These are phyloP conservation scores for Pteria penguin DNA, from an alignment of 2,888 invertebrate genomes.

Conservation along the genomic window DNA sequence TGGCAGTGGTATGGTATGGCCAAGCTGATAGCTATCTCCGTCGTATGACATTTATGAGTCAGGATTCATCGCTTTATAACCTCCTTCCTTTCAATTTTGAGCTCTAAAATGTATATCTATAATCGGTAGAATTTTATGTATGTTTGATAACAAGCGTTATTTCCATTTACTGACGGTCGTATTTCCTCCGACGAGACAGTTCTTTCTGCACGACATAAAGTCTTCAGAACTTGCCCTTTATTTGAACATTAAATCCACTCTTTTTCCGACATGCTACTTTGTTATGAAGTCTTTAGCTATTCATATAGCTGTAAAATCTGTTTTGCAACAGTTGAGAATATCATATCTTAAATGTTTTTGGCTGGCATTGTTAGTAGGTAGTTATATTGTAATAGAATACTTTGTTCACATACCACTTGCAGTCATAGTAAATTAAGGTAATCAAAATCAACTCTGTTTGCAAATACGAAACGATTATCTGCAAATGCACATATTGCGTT, in stretches of 20 bases:
- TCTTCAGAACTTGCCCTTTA: background rate
- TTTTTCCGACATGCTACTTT: background rate
- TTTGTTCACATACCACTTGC: no score
- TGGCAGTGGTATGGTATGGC: constrained; percentile 22
- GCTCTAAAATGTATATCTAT: constrained; percentile 36
- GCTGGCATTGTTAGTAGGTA: no score
- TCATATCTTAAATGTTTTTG: no score
- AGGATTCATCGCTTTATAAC: constrained; percentile 30
- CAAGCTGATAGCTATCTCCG: constrained; percentile 14
- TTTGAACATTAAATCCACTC: background rate
- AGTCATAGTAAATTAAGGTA: no score
- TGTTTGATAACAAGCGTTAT: constrained; percentile 25
- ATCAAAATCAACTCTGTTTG: no score
- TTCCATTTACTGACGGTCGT: background rate
- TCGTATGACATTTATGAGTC: constrained; percentile 26
- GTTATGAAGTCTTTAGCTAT: no score
- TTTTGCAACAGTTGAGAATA: background rate
- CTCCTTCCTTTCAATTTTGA: constrained; percentile 33
- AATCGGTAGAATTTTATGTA: constrained; percentile 35
- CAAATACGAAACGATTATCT: no score
- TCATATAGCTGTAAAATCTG: background rate
- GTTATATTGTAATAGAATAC: no score
- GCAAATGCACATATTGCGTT: no score
- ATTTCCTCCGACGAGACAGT: background rate
- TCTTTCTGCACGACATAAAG: background rate